Conservation (phyloP, 2,888 invertebrate species). For the Eurois occulta region DNA sequence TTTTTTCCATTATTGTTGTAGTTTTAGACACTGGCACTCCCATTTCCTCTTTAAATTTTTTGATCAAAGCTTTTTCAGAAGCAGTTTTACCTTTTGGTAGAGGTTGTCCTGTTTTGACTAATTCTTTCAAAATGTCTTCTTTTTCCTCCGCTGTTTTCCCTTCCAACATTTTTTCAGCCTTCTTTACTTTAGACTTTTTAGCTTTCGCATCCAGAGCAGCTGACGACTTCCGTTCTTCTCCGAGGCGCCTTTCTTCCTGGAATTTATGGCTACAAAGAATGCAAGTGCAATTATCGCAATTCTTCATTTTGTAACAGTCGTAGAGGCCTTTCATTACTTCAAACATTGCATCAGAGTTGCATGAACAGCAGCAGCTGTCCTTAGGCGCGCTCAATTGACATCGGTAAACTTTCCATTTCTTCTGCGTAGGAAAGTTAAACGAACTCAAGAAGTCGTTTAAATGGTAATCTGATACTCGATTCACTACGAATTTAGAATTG, state of each 20-base stretch:
- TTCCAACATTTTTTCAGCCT: constrained; percentile 40
- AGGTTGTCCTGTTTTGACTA: constrained; percentile 37
- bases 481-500: constrained; percentile 42
- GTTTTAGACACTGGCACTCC: constrained; percentile 45
- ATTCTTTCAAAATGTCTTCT: constrained; percentile 51
- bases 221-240: constrained; percentile 35
- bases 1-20: constrained; percentile 29
- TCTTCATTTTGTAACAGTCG: constrained; percentile 84
- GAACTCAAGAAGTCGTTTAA: constrained; percentile 22
- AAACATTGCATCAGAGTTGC: constrained; percentile 85
- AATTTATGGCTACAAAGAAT: constrained; percentile 79
- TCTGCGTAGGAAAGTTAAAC: constrained; percentile 42
- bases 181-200: constrained; percentile 32
- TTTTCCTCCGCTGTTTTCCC: constrained; percentile 44
- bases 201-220: constrained; percentile 35
- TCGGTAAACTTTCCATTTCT: constrained; percentile 58
- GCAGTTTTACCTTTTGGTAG: constrained; percentile 41
- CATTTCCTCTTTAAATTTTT: constrained; percentile 35
- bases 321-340: constrained; percentile 86
- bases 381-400: constrained; percentile 73
- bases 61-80: constrained; percentile 38
- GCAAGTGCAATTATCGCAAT: constrained; percentile 82
- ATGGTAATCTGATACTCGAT: constrained; percentile 30
- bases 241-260: constrained; percentile 43
- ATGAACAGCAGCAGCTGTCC: constrained; percentile 71